Conservation (phyloP, 2,113 vertebrate genomes). For the Daboia siamensis region DNA sequence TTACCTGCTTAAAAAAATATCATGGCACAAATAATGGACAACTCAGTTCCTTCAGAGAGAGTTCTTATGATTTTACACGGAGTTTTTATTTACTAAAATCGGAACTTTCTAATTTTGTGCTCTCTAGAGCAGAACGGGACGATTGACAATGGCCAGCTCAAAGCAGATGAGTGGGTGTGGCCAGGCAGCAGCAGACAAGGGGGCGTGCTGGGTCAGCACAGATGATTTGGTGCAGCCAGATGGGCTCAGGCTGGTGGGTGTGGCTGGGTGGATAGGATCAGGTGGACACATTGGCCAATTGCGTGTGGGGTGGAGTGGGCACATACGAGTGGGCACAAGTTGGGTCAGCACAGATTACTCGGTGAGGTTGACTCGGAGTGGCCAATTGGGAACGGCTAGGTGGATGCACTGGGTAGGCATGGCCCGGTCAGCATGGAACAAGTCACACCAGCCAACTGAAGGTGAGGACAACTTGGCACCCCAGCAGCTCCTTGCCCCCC, state of each 20-base stretch:
- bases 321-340: background rate
- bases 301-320: background rate
- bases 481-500: background rate
- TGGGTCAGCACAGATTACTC: background rate
- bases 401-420: background rate
- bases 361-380: rapidly evolving
- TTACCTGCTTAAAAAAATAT: background rate
- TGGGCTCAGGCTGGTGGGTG: background rate
- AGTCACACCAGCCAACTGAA: background rate
- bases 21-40: background rate
- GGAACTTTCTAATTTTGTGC: background rate
- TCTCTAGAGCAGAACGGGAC: background rate
- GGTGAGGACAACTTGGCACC: background rate
- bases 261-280: background rate
- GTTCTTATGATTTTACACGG: background rate
- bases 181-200: background rate
- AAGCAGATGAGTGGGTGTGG: background rate
- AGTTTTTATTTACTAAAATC: background rate
- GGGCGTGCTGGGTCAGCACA: background rate
- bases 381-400: background rate
- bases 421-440: background rate
- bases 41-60: background rate
- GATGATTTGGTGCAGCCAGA: background rate
- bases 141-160: background rate
- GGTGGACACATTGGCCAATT: background rate